Evolutionary conservation across 2,797 vertebrate genomes (phyloP), one percentile per base, ranked within the genome.

Genomic region (Heliangelus exortis): DNA sequence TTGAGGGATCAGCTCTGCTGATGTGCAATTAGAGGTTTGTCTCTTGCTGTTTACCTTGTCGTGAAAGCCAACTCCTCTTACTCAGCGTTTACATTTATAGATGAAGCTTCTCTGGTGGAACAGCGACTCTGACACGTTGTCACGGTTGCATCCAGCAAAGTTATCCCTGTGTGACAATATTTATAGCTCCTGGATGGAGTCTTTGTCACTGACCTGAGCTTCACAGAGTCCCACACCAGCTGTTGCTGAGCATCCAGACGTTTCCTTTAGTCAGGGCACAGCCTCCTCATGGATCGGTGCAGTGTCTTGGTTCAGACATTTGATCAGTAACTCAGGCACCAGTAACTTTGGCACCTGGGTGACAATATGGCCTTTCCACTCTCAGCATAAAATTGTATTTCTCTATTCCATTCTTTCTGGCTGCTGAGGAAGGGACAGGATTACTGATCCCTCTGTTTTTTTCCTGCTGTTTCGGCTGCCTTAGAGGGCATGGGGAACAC

Each of bases 61-160:
- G 87, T 67, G 84, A 96, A 89, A 91, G 62, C 79, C 55, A 84
- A 78, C 93, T 95, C 81, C 91, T 94, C 92, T 94, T 91, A 89
- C 84, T 90, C 94, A 78, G 86, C 62, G 47, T 59, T 89, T 91
- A 80, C 84, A 69, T 90, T 96, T 93, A 95, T 66, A 80, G 89
- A 96, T 93, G 90, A 94, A 95, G 82, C 73, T 87, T 72, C 84
- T 96, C 54, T 93, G 89, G 81, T 92, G 91, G 62, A 96, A 92
- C 82, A 90, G 89, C 82, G 36, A 65, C 84, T 66, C 87, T 94
- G 92, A 88, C 89, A 89, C 73, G 55, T 41, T 41, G 39, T 41
- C 39, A 41, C 13, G 13, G 39, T 41, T 50, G 59, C 89, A 93
- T 95, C 92, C 90, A 92, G 92, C 58, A 66, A 92, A 87, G 92